Evolutionary conservation across 2,888 invertebrate species (phyloP).

Genomic region (Melanostoma mellinum): DNA sequence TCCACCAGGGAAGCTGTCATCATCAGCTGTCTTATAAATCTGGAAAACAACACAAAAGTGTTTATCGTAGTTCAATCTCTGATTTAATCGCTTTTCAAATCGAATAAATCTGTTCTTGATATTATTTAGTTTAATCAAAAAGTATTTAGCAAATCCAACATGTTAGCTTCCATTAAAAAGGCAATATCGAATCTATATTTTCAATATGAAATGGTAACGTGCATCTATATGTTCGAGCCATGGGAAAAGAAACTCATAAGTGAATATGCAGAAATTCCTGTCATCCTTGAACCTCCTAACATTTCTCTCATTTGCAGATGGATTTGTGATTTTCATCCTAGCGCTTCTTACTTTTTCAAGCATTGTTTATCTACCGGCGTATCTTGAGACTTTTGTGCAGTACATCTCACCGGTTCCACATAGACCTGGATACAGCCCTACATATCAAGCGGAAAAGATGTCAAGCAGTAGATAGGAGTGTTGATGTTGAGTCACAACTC

Average conservation of each 20-base stretch:
- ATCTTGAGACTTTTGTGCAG: constrained; percentile 81
- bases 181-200: constrained; percentile 78
- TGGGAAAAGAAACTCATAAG: constrained; percentile 83
- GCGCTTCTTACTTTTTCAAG: constrained; percentile 84
- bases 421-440: constrained; percentile 72
- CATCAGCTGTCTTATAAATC: neutral
- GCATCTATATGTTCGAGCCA: constrained; percentile 83
- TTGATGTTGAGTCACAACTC: constrained; percentile 6
- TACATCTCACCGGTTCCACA: constrained; percentile 77
- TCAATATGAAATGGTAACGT: constrained; percentile 82
- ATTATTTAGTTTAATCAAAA: constrained; percentile 2
- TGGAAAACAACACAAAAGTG: constrained; percentile 21
- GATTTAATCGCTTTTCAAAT: neutral
- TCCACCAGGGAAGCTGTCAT: constrained; percentile 24
- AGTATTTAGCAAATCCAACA: constrained; percentile 34
- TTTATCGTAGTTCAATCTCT: constrained; percentile 8
- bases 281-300: neutral
- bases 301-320: constrained; percentile 79
- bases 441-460: constrained; percentile 76
- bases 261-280: constrained; percentile 73
- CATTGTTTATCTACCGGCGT: constrained; percentile 84
- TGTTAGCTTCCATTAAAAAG: constrained; percentile 74
- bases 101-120: constrained; percentile 15
- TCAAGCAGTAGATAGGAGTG: constrained; percentile 73
- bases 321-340: constrained; percentile 82